Base-by-base conservation (phyloP, 2,888 invertebrate species). In the Fragum sueziense region DNA sequence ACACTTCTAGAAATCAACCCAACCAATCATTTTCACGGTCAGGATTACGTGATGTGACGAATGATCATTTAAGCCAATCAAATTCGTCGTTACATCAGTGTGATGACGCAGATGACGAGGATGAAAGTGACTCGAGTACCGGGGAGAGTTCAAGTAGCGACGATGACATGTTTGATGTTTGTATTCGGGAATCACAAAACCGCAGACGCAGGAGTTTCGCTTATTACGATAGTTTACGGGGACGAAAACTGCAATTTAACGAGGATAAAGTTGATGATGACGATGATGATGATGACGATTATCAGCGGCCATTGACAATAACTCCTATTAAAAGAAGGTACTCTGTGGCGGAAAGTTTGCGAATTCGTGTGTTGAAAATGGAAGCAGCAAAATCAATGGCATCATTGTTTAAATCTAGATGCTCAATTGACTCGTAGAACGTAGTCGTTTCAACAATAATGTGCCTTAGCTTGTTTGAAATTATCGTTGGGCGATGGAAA, bases 131-230 rank as follows among this genome's bases (percentile, higher is more conserved):
- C 27, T 27, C 14, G 4, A 34, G 47, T 51, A 29, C 20, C n/a
- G 37, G 37, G 31, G 20, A 25, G 1, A 29, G 62, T 52, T 22
- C 20, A 65, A 34, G 33, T 61, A 37, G 62, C 61, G 47, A 67
- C 9, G 73, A 71, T 51, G 65, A 76, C 11, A 52, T 52, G 62
- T 62, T 62, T 71, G 76, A 76, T 33, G 70, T 65, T 0, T 65
- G 65, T 65, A 65, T 65, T 17, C 29, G 65, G 4, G 65, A 65
- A 22, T 65, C 65, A 3, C 6, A 41, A 27, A 41, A 20, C 27
- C n/a, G 65, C 0, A 33, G 65, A 37, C 27, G 41, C 11, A 65
- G 29, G 41, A 7, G 4, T 9, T 17, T 65, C 1, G 41, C 65
- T 25, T 41, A 37, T 17, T 33, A 57, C 37, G 22, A 62, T 62